Conservation (phyloP, 1,140 invertebrate genomes). For the Rhyzopertha dominica region DNA sequence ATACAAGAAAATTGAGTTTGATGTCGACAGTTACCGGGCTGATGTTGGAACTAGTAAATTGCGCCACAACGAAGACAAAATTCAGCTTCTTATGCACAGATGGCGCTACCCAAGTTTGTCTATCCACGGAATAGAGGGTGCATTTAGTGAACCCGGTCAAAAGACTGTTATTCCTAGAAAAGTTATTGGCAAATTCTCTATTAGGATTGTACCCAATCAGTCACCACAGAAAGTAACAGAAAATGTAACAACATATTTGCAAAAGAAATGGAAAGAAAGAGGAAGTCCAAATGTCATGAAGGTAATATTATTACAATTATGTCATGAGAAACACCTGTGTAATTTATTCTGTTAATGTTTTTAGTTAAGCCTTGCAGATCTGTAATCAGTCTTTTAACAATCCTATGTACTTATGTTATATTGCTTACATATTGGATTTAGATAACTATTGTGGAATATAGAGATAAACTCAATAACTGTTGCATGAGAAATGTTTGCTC, state of each 20-base stretch:
- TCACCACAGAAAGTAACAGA: constrained; percentile 70
- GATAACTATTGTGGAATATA: no score
- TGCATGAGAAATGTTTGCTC: no score
- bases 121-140: constrained; percentile 85
- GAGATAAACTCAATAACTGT: no score
- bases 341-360: neutral
- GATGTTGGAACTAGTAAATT: constrained; percentile 69
- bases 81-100: constrained; percentile 76
- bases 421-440: no score
- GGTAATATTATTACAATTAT: constrained; percentile 46
- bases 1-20: constrained; percentile 89
- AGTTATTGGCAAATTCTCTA: constrained; percentile 94
- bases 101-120: constrained; percentile 90
- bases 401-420: no score
- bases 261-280: constrained; percentile 65
- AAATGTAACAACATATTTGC: constrained; percentile 69
- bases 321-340: neutral
- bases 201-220: constrained; percentile 91
- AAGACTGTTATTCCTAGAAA: constrained; percentile 96
- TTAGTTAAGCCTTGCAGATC: no score
- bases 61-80: constrained; percentile 72
- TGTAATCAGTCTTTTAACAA: no score
- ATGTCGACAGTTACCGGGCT: constrained; percentile 70
- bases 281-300: constrained; percentile 83
- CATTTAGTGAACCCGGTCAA: constrained; percentile 83